These are phyloP conservation scores for Aotus griseimembra DNA, from an alignment of 2,797 vertebrate genomes.

Conservation along the genomic window DNA sequence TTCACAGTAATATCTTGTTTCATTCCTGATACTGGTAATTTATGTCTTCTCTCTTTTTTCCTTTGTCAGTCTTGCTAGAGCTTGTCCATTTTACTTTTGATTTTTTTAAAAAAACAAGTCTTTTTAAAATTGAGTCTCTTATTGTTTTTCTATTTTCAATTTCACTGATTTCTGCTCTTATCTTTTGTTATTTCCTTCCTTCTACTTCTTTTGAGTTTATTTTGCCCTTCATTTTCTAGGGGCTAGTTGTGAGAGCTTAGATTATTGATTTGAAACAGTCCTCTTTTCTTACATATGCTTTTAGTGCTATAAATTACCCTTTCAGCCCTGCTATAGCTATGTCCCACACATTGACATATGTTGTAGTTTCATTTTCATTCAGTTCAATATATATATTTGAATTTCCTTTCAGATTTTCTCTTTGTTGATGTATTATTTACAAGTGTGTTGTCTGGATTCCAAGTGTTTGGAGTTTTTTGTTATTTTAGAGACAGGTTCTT, in stretches of 20 bases:
- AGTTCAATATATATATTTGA: not conserved
- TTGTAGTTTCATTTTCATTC: conserved; percentile 43
- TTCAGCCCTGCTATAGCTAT: not conserved
- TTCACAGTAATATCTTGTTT: not conserved
- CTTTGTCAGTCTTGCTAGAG: not conserved
- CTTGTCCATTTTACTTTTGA: conserved; percentile 19
- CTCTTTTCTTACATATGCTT: not conserved
- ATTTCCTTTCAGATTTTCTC: not conserved
- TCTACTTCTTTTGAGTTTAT: not conserved
- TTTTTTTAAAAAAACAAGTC: not conserved
- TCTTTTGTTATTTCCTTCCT: not conserved
- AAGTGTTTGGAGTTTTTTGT: not conserved
- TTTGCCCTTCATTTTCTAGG: not conserved
- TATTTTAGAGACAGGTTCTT: not conserved
- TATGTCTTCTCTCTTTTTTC: not conserved
- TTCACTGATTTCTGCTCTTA: conserved; percentile 6
- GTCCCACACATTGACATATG: not conserved
- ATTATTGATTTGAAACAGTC: not conserved
- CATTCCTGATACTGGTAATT: not conserved
- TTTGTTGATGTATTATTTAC: not conserved
- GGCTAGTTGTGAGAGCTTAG: not conserved
- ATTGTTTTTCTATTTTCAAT: not conserved
- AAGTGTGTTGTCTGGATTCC: not conserved
- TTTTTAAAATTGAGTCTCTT: not conserved
- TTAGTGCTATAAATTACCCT: conserved; percentile 22